phyloP scores from a whole-genome alignment of 2,113 vertebrate species.

The Phylloscopus trochilus region DNA sequence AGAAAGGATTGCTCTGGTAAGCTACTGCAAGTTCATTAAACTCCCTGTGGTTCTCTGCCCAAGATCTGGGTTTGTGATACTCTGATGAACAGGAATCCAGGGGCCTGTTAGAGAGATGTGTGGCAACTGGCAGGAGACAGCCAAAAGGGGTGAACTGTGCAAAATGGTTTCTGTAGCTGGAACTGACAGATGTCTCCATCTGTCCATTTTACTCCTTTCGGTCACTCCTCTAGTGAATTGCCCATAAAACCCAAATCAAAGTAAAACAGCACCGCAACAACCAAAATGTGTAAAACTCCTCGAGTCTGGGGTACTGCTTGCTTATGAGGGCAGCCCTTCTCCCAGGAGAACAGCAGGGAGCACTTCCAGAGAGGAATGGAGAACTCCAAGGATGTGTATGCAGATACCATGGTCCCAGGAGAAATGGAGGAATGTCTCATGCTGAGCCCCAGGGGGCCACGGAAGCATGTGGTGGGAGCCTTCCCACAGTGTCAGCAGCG shows the following conservation, averaged over 20 bases:
- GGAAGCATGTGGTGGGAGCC: accelerated
- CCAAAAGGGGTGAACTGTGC: not conserved
- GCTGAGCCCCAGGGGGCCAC: not conserved
- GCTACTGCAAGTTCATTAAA: not conserved
- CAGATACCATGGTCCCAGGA: not conserved
- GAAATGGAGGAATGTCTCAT: not conserved
- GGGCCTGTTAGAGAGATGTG: not conserved
- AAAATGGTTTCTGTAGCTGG: not conserved
- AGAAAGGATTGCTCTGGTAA: not conserved
- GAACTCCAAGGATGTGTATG: not conserved
- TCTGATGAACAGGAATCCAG: not conserved
- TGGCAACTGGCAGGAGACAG: not conserved
- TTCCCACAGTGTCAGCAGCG: not conserved
- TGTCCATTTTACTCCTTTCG: not conserved
- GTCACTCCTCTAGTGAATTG: not conserved
- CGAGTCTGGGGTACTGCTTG: accelerated
- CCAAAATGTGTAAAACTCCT: not conserved
- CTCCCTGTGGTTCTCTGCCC: not conserved
- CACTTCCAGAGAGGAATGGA: not conserved
- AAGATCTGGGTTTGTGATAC: not conserved
- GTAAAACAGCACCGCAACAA: not conserved
- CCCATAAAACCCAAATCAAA: not conserved
- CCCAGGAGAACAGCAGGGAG: accelerated
- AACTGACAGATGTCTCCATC: not conserved
- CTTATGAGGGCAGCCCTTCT: not conserved